Percentiles rank a stretch among this genome's conserved stretches.
Conservation (phyloP, 2,888 invertebrate genomes). For the Drosophila gaucha region DNA sequence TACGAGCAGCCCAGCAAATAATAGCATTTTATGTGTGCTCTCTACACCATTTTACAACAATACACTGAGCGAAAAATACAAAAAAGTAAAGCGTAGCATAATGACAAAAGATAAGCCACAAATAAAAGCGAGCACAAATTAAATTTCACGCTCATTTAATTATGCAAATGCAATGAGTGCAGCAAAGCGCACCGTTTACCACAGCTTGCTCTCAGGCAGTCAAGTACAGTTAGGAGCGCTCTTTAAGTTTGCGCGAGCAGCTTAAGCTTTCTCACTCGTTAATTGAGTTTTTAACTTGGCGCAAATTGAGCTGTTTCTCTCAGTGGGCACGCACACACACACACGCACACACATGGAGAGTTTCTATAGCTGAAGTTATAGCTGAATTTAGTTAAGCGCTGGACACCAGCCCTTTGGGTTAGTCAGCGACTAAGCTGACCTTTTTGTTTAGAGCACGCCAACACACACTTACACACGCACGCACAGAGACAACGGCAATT, state of each 20-base stretch:
- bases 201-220: background rate
- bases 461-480: slow-evolving; percentile 10
- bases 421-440: slow-evolving; percentile 43
- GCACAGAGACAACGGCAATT: slow-evolving; percentile 41
- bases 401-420: slow-evolving; percentile 28
- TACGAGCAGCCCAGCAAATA: slow-evolving; percentile 62
- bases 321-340: slow-evolving; percentile 26
- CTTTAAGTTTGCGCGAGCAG: slow-evolving; percentile 2
- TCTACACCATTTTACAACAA: slow-evolving; percentile 40
- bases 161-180: slow-evolving; percentile 1
- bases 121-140: background rate
- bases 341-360: background rate
- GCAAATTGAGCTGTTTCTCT: slow-evolving; percentile 15
- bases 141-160: background rate
- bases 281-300: slow-evolving; percentile 20
- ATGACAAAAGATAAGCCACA: slow-evolving; percentile 5
- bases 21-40: slow-evolving; percentile 50
- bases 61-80: slow-evolving; percentile 32
- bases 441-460: slow-evolving; percentile 37
- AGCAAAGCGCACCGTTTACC: slow-evolving; percentile 1
- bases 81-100: background rate
- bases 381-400: slow-evolving; percentile 27
- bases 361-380: slow-evolving; percentile 26
- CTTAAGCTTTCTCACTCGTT: slow-evolving; percentile 5
- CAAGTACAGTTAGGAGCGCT: slow-evolving; percentile 8